These are phyloP conservation scores for Cyclura pinguis DNA, from an alignment of 2,797 vertebrate genomes.

Conservation along the genomic window DNA sequence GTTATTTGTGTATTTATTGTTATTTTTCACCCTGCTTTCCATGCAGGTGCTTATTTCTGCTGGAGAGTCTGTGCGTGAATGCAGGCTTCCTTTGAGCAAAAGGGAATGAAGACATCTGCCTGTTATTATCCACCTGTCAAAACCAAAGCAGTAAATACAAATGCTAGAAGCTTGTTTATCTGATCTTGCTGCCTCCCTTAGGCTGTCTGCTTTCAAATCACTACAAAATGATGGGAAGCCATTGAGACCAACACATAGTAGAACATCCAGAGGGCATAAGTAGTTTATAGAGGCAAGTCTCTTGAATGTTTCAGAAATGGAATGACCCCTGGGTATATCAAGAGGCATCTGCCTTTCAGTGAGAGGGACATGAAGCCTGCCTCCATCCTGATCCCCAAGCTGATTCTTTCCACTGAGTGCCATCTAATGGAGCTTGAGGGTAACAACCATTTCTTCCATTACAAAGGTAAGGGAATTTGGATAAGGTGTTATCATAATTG, in stretches of 20 bases:
- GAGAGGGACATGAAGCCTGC: background rate
- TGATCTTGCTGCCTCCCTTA: background rate
- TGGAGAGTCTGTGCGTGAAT: background rate
- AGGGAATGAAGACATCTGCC: background rate
- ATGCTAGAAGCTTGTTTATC: background rate
- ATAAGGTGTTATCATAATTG: background rate
- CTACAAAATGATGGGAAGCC: background rate
- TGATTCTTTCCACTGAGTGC: background rate
- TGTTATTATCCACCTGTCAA: background rate
- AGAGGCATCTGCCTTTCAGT: background rate
- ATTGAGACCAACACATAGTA: background rate
- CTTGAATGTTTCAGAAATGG: background rate
- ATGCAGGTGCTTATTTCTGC: background rate
- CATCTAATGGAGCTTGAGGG: background rate
- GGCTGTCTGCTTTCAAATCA: background rate
- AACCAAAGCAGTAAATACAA: slow-evolving; percentile 18
- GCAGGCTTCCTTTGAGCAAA: slow-evolving; percentile 8
- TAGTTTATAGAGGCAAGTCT: background rate
- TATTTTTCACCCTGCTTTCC: background rate
- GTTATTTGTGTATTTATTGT: background rate
- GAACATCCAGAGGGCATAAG: background rate
- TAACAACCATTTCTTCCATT: background rate
- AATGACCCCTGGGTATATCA: background rate
- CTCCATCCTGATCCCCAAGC: too few species aligned
- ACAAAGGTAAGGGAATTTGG: background rate